phyloP scores from a whole-genome alignment of 2,797 vertebrate species.

The Artibeus jamaicensis region DNA sequence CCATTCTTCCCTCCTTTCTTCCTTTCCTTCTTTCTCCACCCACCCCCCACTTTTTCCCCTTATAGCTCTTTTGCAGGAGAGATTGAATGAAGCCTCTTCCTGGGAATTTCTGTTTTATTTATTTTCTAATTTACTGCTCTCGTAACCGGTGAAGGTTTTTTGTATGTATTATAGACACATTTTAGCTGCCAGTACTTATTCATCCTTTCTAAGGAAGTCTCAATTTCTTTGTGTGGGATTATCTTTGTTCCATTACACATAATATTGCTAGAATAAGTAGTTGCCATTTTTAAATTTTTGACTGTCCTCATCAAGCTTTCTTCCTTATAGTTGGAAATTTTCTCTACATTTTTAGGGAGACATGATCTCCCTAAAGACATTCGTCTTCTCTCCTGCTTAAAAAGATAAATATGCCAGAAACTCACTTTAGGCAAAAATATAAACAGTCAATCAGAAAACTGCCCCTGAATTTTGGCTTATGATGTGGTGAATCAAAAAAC shows the following conservation, averaged over 20 bases:
- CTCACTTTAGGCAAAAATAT: background rate
- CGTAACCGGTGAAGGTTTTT: background rate
- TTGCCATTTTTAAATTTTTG: background rate
- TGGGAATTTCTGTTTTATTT: background rate
- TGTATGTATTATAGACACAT: background rate
- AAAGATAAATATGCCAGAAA: background rate
- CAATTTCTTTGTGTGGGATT: background rate
- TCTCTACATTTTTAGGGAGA: background rate
- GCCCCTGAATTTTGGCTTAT: background rate
- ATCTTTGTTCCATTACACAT: background rate
- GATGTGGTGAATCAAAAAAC: background rate
- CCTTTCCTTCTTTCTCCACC: background rate
- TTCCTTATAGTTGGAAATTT: background rate
- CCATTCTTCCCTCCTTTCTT: no score
- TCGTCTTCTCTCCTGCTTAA: background rate
- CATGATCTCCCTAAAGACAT: no score
- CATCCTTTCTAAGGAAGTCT: background rate
- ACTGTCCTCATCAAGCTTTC: background rate
- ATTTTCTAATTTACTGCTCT: background rate
- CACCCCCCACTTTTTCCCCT: accelerated
- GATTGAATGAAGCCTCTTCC: background rate
- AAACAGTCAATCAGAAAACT: background rate
- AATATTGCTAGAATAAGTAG: background rate
- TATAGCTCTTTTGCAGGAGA: background rate
- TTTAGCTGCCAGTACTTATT: background rate